phyloP scores from a whole-genome alignment of 92 coral and sea anemone species.

The Porites evermanni region DNA sequence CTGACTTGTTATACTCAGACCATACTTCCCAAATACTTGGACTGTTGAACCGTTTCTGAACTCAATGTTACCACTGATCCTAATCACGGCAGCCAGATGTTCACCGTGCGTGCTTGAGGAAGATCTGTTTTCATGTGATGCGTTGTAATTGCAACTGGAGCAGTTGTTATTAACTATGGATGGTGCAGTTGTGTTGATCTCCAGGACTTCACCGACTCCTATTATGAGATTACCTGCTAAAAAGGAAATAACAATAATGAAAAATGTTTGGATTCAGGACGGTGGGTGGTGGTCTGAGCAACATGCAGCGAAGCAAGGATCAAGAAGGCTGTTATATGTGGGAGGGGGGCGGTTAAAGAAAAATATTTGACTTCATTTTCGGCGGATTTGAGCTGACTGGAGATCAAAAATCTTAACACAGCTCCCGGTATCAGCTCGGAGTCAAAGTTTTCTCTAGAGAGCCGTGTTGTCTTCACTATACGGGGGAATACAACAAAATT shows the following conservation, averaged over 20 bases:
- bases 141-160: not conserved
- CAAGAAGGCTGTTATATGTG: no score
- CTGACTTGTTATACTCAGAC: conserved; percentile 42
- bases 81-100: conserved; percentile 24
- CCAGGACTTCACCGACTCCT: not conserved
- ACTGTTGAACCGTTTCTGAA: conserved; percentile 35
- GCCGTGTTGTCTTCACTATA: no score
- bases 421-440: no score
- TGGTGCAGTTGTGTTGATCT: conserved; percentile 20
- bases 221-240: not conserved
- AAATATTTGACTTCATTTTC: no score
- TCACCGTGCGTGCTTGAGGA: not conserved
- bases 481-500: no score
- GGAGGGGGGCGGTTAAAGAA: no score
- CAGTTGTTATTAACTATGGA: not conserved
- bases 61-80: conserved; percentile 19
- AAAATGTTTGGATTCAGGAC: no score
- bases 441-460: no score
- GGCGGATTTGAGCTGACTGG: no score
- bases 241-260: not conserved
- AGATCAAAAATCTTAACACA: no score
- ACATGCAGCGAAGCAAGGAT: no score
- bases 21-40: conserved; percentile 21
- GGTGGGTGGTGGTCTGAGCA: no score
- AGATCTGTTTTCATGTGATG: not conserved